Percentiles rank a stretch among this genome's conserved stretches.
These are phyloP conservation scores for Lycopodina hypogea DNA, from an alignment of 37 sponge, comb jelly and placozoan species.

Conservation along the genomic window DNA sequence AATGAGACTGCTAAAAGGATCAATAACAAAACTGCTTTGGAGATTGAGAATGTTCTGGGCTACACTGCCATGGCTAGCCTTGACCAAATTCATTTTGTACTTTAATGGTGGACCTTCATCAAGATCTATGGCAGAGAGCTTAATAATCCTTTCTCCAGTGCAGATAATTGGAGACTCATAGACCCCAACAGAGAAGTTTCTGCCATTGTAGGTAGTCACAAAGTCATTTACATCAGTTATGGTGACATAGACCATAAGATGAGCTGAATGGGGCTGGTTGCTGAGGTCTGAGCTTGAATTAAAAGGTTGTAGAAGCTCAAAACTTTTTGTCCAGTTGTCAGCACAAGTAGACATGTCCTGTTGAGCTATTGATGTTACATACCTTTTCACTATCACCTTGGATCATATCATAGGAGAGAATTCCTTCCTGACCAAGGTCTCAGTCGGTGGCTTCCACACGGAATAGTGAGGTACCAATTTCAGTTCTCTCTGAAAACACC, in stretches of 20 bases:
- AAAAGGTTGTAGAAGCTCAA: slow-evolving; percentile 28
- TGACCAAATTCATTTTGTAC: slow-evolving; percentile 18
- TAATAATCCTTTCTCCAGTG: slow-evolving; percentile 30
- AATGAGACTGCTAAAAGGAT: slow-evolving; percentile 36
- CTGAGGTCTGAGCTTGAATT: slow-evolving; percentile 46
- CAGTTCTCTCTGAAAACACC: slow-evolving; percentile 11
- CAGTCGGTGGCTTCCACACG: slow-evolving; percentile 50
- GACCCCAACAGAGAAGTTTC: slow-evolving; percentile 48
- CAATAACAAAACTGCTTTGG: slow-evolving; percentile 38
- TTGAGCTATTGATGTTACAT: slow-evolving; percentile 36
- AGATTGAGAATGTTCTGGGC: not conserved
- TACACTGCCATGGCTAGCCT: not conserved
- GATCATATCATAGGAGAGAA: slow-evolving; percentile 32
- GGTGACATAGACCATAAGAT: slow-evolving; percentile 10
- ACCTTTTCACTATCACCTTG: slow-evolving; percentile 13
- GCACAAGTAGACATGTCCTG: slow-evolving; percentile 35
- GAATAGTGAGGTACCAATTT: slow-evolving; percentile 7
- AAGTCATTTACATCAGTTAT: slow-evolving; percentile 64
- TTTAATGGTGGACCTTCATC: slow-evolving; percentile 31
- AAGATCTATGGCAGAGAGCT: slow-evolving; percentile 43
- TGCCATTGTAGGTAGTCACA: slow-evolving; percentile 39
- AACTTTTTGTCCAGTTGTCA: slow-evolving; percentile 30
- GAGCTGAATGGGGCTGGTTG: not conserved
- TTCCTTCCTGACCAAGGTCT: slow-evolving; percentile 49
- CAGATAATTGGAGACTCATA: slow-evolving; percentile 29